Conservation (phyloP, 2,113 vertebrate genomes). For the Upupa epops region DNA sequence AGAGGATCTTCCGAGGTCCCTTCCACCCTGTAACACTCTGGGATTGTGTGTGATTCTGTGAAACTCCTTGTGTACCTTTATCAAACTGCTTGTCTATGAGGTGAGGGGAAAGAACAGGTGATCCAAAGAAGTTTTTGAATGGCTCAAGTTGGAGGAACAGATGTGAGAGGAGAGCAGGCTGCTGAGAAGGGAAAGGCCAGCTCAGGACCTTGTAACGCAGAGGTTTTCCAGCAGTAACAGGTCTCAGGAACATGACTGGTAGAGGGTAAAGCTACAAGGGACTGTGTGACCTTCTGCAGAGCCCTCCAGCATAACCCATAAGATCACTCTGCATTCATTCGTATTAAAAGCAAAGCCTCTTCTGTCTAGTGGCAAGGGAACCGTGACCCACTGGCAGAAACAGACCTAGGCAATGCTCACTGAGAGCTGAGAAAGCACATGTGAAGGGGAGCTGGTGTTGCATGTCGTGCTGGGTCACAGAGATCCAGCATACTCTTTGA, state of each 20-base stretch:
- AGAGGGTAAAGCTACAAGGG: not conserved
- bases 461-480: not conserved
- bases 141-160: not conserved
- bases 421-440: not conserved
- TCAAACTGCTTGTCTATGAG: not conserved
- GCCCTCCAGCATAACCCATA: not conserved
- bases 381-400: not conserved
- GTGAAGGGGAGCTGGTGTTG: not conserved
- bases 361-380: not conserved
- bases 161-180: not conserved
- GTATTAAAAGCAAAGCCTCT: not conserved
- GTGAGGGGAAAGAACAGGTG: not conserved
- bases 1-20: no score
- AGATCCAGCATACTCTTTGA: rapidly evolving
- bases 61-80: not conserved
- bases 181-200: not conserved
- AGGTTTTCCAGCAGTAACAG: not conserved
- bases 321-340: not conserved
- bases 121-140: not conserved
- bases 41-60: no score
- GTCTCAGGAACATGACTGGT: not conserved
- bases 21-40: no score
- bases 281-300: not conserved
- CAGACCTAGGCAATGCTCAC: not conserved
- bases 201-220: rapidly evolving